Evolutionary conservation across 2,888 invertebrate species (phyloP).

Genomic region (Torymus tubicola): DNA sequence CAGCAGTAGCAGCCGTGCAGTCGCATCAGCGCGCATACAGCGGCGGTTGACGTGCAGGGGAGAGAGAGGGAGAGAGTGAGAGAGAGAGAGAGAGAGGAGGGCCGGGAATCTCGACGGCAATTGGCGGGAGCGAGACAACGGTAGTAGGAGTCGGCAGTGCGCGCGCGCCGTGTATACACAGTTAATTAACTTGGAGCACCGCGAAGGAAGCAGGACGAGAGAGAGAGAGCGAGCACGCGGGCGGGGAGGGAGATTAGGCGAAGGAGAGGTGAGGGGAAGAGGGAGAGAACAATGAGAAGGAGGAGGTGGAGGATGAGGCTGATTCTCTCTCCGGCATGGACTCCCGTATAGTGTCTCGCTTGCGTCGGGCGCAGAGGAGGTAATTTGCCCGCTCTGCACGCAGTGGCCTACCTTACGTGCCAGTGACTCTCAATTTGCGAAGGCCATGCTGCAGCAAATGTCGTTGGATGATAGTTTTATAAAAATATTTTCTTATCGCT

Average conservation of each 20-base stretch:
- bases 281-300: slow-evolving; percentile 48
- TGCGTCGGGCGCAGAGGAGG: too few species aligned
- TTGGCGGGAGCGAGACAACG: slow-evolving; percentile 74
- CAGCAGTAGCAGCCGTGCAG: too few species aligned
- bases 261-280: background rate
- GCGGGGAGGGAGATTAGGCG: slow-evolving; percentile 35
- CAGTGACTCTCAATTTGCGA: too few species aligned
- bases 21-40: too few species aligned
- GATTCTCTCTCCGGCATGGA: too few species aligned
- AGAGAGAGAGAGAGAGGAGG: slow-evolving; percentile 44
- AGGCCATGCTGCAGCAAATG: too few species aligned
- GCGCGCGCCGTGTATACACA: slow-evolving; percentile 69
- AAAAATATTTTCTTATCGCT: too few species aligned
- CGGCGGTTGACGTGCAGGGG: background rate
- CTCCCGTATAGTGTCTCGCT: too few species aligned
- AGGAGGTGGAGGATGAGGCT: slow-evolving; percentile 49
- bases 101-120: slow-evolving; percentile 67
- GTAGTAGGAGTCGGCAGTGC: slow-evolving; percentile 72
- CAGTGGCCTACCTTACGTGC: too few species aligned
- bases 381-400: too few species aligned
- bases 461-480: too few species aligned
- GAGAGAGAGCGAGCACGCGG: slow-evolving; percentile 57
- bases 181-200: slow-evolving; percentile 74
- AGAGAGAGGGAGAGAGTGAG: slow-evolving; percentile 48
- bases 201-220: slow-evolving; percentile 60